These are phyloP conservation scores for Perdita meconis DNA, from an alignment of 2,888 invertebrate genomes.

Conservation along the genomic window DNA sequence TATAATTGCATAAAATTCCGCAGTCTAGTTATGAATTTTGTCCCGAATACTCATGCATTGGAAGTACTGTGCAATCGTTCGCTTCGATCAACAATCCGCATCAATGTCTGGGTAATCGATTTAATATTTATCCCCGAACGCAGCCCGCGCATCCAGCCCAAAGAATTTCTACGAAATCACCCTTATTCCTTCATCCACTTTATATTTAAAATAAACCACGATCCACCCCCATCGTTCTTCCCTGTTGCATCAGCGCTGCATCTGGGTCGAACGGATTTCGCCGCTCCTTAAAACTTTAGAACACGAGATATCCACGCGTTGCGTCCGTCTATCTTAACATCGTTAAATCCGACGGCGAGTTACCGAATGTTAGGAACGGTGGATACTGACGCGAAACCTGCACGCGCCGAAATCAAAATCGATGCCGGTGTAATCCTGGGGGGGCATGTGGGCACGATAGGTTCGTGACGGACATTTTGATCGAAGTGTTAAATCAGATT, in stretches of 20 bases:
- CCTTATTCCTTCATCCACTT: background rate
- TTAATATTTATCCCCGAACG: background rate
- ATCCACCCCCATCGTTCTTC: background rate
- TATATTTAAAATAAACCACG: slow-evolving; percentile 37
- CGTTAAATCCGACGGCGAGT: slow-evolving; percentile 14
- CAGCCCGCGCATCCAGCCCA: background rate
- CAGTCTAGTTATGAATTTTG: no score
- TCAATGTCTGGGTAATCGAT: slow-evolving; percentile 2
- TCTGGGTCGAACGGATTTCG: slow-evolving; percentile 46
- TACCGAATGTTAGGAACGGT: slow-evolving; percentile 30
- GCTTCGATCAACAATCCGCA: no score
- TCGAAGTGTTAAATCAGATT: slow-evolving; percentile 31
- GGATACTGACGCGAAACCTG: slow-evolving; percentile 39
- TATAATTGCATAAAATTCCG: no score
- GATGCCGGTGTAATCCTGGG: slow-evolving; percentile 24
- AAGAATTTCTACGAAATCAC: background rate
- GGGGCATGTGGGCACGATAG: slow-evolving; percentile 20
- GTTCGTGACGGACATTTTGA: slow-evolving; percentile 51
- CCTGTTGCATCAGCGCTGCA: slow-evolving; percentile 14
- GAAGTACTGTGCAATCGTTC: no score
- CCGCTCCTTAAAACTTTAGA: slow-evolving; percentile 17
- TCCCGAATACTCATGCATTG: no score
- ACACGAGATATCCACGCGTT: slow-evolving; percentile 8
- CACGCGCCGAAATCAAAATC: background rate
- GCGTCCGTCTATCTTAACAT: slow-evolving; percentile 33